Conservation (phyloP, 2,113 vertebrate genomes). For the Engystomops pustulosus region DNA sequence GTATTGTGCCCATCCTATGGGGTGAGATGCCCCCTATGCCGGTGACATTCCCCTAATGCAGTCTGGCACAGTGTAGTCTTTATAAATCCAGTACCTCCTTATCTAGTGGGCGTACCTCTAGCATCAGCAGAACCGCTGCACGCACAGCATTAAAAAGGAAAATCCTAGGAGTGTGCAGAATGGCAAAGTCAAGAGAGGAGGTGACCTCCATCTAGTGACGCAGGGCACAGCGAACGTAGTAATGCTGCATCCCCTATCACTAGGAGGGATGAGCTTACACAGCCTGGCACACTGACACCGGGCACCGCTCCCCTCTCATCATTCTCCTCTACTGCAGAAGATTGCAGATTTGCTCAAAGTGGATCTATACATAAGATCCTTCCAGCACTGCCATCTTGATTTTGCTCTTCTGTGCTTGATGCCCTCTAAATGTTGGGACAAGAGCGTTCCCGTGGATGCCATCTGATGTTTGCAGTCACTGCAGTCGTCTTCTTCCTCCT, state of each 20-base stretch:
- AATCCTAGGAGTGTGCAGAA: constrained; percentile 63
- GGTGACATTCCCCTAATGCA: constrained; percentile 57
- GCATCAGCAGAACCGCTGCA: constrained; percentile 70
- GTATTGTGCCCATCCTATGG: too few species aligned
- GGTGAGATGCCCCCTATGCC: not conserved
- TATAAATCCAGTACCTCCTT: constrained; percentile 68
- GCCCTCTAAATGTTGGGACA: constrained; percentile 38
- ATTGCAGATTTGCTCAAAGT: constrained; percentile 46
- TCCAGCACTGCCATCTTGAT: constrained; percentile 10
- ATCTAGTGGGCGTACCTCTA: constrained; percentile 64
- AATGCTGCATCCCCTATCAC: constrained; percentile 38
- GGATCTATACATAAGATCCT: not conserved
- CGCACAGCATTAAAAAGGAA: constrained; percentile 63
- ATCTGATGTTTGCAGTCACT: constrained; percentile 7
- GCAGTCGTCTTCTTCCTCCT: constrained; percentile 1
- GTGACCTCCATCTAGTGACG: constrained; percentile 62
- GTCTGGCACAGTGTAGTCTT: constrained; percentile 70
- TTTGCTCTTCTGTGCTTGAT: not conserved
- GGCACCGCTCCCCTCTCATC: constrained; percentile 15
- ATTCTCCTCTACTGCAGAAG: constrained; percentile 39
- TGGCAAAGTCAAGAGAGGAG: constrained; percentile 63
- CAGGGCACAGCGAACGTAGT: constrained; percentile 19
- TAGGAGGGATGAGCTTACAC: constrained; percentile 18
- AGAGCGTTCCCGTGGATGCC: not conserved
- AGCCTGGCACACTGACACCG: constrained; percentile 14